Percentiles rank a stretch among this genome's conserved stretches.
Conservation (phyloP, 2,888 invertebrate species). For the Macropis europaea region DNA sequence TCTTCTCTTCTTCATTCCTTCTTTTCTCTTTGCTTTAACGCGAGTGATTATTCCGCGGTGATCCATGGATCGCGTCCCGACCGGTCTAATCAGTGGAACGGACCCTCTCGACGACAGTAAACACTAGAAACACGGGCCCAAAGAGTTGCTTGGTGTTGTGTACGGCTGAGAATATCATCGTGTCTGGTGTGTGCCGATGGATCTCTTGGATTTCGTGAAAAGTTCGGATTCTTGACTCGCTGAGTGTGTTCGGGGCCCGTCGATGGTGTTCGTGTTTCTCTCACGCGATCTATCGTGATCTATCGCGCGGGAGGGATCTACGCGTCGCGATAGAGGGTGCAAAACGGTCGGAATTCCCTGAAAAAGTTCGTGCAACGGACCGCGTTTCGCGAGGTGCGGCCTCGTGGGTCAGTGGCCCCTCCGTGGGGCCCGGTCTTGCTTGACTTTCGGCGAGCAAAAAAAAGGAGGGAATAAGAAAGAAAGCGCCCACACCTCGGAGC, state of each 20-base stretch:
- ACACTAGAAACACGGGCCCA: too few relatives aligned
- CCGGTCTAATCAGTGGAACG: too few relatives aligned
- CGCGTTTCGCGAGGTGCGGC: constrained; percentile 72
- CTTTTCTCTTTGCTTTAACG: constrained; percentile 3
- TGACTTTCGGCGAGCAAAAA: constrained; percentile 55
- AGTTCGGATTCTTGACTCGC: background rate
- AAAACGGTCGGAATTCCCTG: background rate
- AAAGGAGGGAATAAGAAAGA: constrained; percentile 26
- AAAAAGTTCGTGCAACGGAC: constrained; percentile 54
- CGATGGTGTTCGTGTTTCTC: too few relatives aligned
- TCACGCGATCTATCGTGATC: too few relatives aligned
- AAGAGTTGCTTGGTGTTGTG: background rate
- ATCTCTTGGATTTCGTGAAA: too few relatives aligned
- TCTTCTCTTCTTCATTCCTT: background rate
- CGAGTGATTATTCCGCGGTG: constrained; percentile 30
- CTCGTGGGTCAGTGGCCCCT: constrained; percentile 74
- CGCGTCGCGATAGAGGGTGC: background rate
- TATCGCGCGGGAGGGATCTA: too few relatives aligned
- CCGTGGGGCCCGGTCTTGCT: constrained; percentile 64
- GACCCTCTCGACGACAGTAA: too few relatives aligned
- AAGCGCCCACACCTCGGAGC: constrained; percentile 36
- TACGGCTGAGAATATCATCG: background rate
- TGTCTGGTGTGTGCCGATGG: constrained; percentile 17
- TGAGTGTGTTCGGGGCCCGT: too few relatives aligned
- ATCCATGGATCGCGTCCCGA: constrained; percentile 30